Base-by-base conservation (phyloP, 1,140 invertebrate species). In the Drosophila gunungcola region DNA sequence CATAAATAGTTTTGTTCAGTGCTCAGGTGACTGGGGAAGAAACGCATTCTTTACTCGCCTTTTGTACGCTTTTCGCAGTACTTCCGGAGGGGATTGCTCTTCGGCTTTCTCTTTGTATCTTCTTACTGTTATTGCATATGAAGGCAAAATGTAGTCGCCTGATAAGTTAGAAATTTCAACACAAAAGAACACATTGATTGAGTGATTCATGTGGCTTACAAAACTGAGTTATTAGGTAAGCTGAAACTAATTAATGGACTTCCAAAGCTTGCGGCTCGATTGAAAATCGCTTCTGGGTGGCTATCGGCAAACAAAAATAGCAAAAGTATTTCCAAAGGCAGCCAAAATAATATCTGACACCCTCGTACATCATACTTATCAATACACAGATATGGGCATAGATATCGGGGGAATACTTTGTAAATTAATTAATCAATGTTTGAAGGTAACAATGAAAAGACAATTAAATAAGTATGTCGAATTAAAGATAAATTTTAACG, bases 11-110 rank as follows among this genome's bases (percentile, higher is more conserved):
- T 52, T 65, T 36, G 34, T 27, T 11, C 3, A 52, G 67, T 80
- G 77, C 46, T 45, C 36, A 38, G 56, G 55, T 53, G 43, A 34
- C 39, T 36, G 53, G 25, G 27, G 54, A 27, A 42, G 41, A 27
- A 27, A 36, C 41, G 38, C 48, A 58, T 58, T 80, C 73, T 39
- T 57, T 49, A 62, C 58, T 74, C 73, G 62, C 46, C 70, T 84
- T 76, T 76, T 72, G 65, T 77, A 32, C 56, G 61, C 41, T 53
- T 52, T 45, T 45, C 29, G n/a, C 55, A 39, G 41, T 39, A 74
- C 80, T 83, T 83, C 81, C 80, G 80, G 65, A 45, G 64, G 64
- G 63, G 38, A 48, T 65, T 64, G 53, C 38, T 54, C 61, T 65
- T 43, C 51, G 73, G 45, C 29, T 61, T 69, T 54, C 34, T 46